Percentiles rank a stretch among this genome's conserved stretches.
These are phyloP conservation scores for Platalea minor DNA, from an alignment of 2,797 vertebrate species.

Conservation along the genomic window DNA sequence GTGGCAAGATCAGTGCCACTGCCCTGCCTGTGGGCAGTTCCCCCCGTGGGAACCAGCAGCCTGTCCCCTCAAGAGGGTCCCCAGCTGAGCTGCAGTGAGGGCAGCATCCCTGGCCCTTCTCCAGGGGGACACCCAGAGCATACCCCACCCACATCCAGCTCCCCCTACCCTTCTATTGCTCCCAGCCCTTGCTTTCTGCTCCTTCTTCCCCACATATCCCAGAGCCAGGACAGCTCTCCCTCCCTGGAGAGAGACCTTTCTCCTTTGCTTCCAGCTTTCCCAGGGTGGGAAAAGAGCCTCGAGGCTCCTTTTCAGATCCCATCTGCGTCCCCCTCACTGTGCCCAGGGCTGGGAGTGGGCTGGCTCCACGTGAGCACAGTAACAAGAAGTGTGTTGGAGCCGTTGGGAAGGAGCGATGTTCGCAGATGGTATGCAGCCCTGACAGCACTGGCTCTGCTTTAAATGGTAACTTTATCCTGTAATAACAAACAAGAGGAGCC, in stretches of 20 bases:
- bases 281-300: background rate
- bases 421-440: constrained; percentile 16
- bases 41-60: background rate
- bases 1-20: fast-evolving
- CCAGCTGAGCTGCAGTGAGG: background rate
- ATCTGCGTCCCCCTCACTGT: background rate
- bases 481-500: constrained; percentile 54
- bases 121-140: background rate
- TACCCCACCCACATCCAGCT: background rate
- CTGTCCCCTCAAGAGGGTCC: background rate
- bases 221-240: background rate
- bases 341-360: background rate
- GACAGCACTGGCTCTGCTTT: constrained; percentile 54
- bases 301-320: background rate
- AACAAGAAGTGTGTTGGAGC: background rate
- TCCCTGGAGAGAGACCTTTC: background rate
- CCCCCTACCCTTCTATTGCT: background rate
- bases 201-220: background rate
- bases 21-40: background rate
- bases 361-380: background rate
- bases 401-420: constrained; percentile 1
- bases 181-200: background rate
- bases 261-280: background rate
- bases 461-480: constrained; percentile 58
- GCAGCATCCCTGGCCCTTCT: background rate